phyloP scores from a whole-genome alignment of 2,888 invertebrate genomes.

The Thelaira solivaga region DNA sequence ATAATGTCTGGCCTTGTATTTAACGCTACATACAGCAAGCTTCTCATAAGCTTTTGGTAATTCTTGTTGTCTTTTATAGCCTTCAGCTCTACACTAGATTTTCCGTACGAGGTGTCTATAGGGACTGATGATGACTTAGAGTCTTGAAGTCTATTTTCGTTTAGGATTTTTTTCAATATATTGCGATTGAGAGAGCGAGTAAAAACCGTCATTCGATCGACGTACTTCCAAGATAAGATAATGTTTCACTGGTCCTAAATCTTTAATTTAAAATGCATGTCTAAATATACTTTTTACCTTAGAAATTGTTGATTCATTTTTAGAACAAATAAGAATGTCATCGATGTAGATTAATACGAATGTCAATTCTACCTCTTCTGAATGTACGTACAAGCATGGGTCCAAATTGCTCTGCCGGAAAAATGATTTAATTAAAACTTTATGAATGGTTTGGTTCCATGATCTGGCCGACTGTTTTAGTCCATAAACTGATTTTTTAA shows the following conservation, averaged over 20 bases:
- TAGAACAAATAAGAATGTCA: conserved; percentile 8
- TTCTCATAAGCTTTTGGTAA: no score
- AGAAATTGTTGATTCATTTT: background rate
- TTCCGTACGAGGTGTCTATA: no score
- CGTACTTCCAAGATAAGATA: background rate
- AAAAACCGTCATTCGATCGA: background rate
- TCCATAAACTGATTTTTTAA: conserved; percentile 32
- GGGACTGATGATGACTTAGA: no score
- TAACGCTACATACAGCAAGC: no score
- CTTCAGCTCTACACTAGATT: no score
- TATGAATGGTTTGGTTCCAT: conserved; percentile 20
- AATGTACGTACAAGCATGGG: conserved; percentile 10
- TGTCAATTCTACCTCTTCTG: conserved; percentile 3
- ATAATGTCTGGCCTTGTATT: background rate
- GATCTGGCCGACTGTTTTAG: conserved; percentile 34
- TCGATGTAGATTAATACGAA: conserved; percentile 4
- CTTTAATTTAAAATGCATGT: background rate
- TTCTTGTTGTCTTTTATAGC: no score
- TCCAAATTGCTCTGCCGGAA: conserved; percentile 14
- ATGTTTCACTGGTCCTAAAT: background rate
- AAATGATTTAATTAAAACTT: background rate
- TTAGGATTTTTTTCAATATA: no score
- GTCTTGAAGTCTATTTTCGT: no score
- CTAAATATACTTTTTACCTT: background rate
- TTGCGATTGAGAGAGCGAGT: no score